phyloP scores from a whole-genome alignment of 2,797 vertebrate species.

The Ceyx erithaca region DNA sequence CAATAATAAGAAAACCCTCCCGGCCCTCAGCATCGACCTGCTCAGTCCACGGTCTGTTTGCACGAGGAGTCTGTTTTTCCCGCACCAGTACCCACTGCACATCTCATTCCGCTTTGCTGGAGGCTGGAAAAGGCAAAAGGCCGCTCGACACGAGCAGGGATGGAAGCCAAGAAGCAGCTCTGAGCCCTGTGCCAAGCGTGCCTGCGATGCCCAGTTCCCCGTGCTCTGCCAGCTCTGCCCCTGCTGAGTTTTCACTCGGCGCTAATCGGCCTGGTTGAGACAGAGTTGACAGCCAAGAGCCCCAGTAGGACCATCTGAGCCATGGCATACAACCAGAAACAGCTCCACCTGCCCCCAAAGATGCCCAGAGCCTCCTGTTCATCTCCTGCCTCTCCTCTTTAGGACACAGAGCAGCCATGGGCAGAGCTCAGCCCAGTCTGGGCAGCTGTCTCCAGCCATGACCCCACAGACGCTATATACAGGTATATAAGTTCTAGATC shows the following conservation, averaged over 20 bases:
- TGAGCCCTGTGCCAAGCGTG: too few species aligned
- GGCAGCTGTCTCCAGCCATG: not conserved
- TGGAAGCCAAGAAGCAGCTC: too few species aligned
- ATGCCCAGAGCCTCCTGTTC: not conserved
- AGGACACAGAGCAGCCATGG: not conserved
- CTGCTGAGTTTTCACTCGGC: too few species aligned
- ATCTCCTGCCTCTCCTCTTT: not conserved
- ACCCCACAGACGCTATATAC: accelerated
- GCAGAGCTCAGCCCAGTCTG: not conserved
- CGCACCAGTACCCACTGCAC: accelerated
- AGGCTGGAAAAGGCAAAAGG: too few species aligned
- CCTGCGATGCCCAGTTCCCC: too few species aligned
- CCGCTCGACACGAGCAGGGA: too few species aligned
- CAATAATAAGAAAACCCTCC: accelerated
- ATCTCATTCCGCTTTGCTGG: accelerated
- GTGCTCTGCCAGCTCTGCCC: too few species aligned
- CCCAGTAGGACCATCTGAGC: too few species aligned
- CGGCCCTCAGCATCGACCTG: not conserved
- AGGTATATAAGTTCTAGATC: not conserved
- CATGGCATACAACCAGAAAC: too few species aligned
- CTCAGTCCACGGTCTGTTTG: accelerated
- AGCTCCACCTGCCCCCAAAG: not conserved
- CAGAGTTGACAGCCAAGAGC: too few species aligned
- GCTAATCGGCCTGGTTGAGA: too few species aligned
- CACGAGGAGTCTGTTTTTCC: not conserved